A percentile compares a stretch with the other conserved stretches of the same genome.
Conservation (phyloP, 1,140 invertebrate genomes). For the Neuroterus valhalla region DNA sequence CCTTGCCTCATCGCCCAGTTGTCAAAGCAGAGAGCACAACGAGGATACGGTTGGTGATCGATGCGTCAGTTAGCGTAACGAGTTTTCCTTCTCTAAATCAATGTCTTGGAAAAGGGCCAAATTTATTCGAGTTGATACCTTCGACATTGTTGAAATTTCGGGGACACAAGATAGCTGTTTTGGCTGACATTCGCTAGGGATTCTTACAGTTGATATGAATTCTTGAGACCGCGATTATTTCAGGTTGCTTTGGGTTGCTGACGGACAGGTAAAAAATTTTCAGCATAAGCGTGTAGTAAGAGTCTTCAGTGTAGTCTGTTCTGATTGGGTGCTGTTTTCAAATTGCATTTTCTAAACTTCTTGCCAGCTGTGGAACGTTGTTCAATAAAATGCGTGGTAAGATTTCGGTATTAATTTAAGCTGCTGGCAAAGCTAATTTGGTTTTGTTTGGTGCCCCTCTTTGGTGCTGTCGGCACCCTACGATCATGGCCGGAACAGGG, state of each 20-base stretch:
- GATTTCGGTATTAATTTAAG: no score
- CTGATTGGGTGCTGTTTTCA: slow-evolving; percentile 36
- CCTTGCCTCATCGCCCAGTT: slow-evolving; percentile 36
- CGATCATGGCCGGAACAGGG: no score
- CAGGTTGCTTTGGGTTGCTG: slow-evolving; percentile 59
- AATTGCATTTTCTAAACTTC: background rate
- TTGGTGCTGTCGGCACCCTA: no score
- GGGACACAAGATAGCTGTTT: slow-evolving; percentile 56
- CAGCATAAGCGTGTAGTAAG: background rate
- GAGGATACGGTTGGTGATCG: background rate
- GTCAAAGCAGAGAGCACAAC: background rate
- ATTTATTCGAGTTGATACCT: background rate
- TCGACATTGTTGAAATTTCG: background rate
- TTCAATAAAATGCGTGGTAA: slow-evolving; percentile 13
- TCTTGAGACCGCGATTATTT: background rate
- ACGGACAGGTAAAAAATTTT: background rate
- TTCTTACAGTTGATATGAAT: background rate
- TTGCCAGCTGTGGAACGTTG: background rate
- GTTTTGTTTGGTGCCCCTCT: no score
- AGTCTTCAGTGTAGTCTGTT: slow-evolving; percentile 56
- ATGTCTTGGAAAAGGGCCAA: background rate
- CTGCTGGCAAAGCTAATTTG: no score
- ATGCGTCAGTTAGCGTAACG: background rate
- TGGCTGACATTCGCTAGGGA: background rate
- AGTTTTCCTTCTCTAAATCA: background rate